Evolutionary conservation across 2,888 invertebrate genomes (phyloP).

Genomic region (Phengaris alcon): DNA sequence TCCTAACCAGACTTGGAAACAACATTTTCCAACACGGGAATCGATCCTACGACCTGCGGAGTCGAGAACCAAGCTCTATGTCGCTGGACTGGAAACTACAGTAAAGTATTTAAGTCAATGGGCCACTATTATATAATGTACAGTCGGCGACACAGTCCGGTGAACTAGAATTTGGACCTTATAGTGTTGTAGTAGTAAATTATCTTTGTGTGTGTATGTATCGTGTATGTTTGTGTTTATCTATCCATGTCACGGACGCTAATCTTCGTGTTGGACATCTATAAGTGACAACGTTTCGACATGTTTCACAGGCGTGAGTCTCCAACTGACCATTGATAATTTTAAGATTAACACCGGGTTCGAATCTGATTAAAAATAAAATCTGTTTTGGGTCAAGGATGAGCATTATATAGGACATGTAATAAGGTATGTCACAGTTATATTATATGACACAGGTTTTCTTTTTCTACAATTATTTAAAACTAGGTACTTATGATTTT

Average conservation of each 20-base stretch:
- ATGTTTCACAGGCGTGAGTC: neutral
- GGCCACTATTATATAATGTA: too few species aligned
- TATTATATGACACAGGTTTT: neutral
- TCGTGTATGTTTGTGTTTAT: neutral
- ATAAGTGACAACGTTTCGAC: neutral
- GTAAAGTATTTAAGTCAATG: too few species aligned
- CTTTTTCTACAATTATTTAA: too few species aligned
- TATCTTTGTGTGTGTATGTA: neutral
- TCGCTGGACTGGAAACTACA: too few species aligned
- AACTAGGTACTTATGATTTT: too few species aligned
- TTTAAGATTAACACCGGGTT: neutral
- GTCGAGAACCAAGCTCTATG: too few species aligned
- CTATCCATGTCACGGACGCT: constrained; percentile 9
- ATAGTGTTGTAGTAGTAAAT: too few species aligned
- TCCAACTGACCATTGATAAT: neutral
- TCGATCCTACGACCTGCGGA: too few species aligned
- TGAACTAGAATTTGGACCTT: too few species aligned
- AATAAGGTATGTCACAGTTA: neutral
- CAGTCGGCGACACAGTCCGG: too few species aligned
- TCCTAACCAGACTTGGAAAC: too few species aligned
- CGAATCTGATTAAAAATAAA: neutral
- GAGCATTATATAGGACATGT: neutral
- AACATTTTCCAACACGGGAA: too few species aligned
- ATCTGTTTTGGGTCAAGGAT: neutral
- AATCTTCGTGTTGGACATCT: constrained; percentile 14